Percentiles rank a stretch among this genome's conserved stretches.
Evolutionary conservation across 37 sponge, comb jelly and placozoan species (phyloP).

Genomic region (Agelas oroides): DNA sequence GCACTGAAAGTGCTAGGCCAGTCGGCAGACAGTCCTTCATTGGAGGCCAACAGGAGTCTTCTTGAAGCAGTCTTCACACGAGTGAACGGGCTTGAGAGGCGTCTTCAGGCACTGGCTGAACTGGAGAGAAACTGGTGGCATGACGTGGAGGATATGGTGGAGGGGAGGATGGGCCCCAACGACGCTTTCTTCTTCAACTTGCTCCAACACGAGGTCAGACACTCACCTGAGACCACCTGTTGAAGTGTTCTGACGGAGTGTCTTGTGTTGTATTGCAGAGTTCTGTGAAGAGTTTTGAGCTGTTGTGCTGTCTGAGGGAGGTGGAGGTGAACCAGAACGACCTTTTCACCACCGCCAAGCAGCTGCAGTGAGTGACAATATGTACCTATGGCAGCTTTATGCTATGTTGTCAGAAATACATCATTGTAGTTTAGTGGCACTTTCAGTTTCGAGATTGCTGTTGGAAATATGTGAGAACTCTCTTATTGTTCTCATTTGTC

Average conservation of each 20-base stretch:
- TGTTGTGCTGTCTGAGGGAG: slow-evolving; percentile 70
- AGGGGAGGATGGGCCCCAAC: slow-evolving; percentile 8
- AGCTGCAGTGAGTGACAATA: slow-evolving; percentile 66
- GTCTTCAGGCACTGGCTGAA: slow-evolving; percentile 85
- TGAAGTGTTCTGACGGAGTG: no score
- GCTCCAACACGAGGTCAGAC: slow-evolving; percentile 68
- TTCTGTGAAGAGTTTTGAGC: slow-evolving; percentile 78
- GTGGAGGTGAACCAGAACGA: slow-evolving; percentile 61
- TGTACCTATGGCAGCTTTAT: not conserved
- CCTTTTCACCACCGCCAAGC: slow-evolving; percentile 60
- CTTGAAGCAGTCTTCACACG: slow-evolving; percentile 52
- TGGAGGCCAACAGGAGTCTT: slow-evolving; percentile 17
- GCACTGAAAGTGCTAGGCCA: slow-evolving; percentile 52
- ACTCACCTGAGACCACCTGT: no score
- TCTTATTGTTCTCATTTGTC: not conserved
- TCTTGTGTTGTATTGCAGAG: slow-evolving; percentile 10
- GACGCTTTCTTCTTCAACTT: slow-evolving; percentile 76
- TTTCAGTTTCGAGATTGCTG: not conserved
- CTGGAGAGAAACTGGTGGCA: slow-evolving; percentile 83
- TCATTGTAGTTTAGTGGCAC: no score
- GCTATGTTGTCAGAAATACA: not conserved
- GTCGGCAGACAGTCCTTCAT: not conserved
- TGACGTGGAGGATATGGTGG: slow-evolving; percentile 79
- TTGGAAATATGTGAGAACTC: not conserved
- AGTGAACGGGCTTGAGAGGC: slow-evolving; percentile 72